Conservation (phyloP, 2,888 invertebrate genomes). For the Rhagonycha lutea region DNA sequence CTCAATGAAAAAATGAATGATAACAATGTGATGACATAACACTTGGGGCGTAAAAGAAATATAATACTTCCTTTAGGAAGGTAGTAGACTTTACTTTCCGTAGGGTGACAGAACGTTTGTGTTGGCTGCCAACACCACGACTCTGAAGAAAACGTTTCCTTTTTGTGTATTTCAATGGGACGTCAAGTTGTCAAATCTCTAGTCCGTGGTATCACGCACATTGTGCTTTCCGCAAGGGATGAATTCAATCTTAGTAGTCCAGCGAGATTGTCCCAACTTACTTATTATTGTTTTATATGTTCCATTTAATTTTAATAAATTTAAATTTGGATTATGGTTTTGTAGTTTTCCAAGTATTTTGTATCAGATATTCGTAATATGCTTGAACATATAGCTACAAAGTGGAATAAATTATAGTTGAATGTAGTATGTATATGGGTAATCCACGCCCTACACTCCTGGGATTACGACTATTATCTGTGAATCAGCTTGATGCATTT, state of each 20-base stretch:
- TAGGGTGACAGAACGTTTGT: slow-evolving; percentile 38
- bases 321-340: not conserved
- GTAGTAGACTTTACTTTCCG: slow-evolving; percentile 42
- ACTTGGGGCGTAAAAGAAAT: slow-evolving; percentile 36
- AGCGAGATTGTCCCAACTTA: slow-evolving; percentile 21
- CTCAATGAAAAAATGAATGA: slow-evolving; percentile 30
- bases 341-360: not conserved
- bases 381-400: slow-evolving; percentile 20
- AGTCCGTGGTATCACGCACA: slow-evolving; percentile 40
- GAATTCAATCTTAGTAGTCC: slow-evolving; percentile 37
- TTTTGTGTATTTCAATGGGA: slow-evolving; percentile 46
- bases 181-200: slow-evolving; percentile 47
- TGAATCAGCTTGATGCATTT: slow-evolving; percentile 42
- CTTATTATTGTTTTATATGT: not conserved
- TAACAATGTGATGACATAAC: slow-evolving; percentile 39
- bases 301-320: not conserved
- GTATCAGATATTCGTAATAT: not conserved
- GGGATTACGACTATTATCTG: slow-evolving; percentile 38
- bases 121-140: slow-evolving; percentile 45
- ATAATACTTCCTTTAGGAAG: slow-evolving; percentile 42
- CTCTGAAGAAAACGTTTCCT: slow-evolving; percentile 46
- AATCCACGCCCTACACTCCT: slow-evolving; percentile 29
- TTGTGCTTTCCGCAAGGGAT: slow-evolving; percentile 37
- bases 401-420: slow-evolving; percentile 29
- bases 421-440: slow-evolving; percentile 14